Conservation (phyloP, 1,140 invertebrate species). For the Eueides isabella region DNA sequence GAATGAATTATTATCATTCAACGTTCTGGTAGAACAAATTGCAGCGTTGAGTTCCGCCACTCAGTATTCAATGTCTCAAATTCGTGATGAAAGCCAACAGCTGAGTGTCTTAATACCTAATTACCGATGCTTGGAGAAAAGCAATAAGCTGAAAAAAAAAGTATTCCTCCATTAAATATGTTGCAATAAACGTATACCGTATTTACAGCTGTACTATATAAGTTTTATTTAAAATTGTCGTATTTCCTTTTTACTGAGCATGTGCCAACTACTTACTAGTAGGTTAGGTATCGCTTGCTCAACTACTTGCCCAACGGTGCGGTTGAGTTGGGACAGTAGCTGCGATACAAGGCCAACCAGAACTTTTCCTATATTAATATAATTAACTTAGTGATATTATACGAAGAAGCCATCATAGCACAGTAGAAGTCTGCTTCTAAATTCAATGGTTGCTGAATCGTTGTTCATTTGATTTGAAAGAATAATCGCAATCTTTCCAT, state of each 20-base stretch:
- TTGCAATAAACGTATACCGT: not conserved
- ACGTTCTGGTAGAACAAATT: too few relatives aligned
- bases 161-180: not conserved
- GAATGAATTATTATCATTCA: too few relatives aligned
- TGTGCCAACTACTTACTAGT: not conserved
- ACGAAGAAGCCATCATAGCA: not conserved
- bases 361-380: slow-evolving; percentile 20
- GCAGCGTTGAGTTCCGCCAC: too few relatives aligned
- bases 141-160: not conserved
- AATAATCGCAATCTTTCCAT: too few relatives aligned
- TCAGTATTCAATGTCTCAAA: too few relatives aligned
- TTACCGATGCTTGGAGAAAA: not conserved
- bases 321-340: slow-evolving; percentile 18
- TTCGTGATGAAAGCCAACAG: too few relatives aligned
- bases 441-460: too few relatives aligned
- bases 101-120: not conserved
- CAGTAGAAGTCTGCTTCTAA: too few relatives aligned
- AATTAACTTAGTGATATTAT: not conserved
- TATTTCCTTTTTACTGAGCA: slow-evolving; percentile 7
- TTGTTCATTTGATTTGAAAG: too few relatives aligned
- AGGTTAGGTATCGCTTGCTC: slow-evolving; percentile 13
- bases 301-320: slow-evolving; percentile 21
- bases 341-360: slow-evolving; percentile 12
- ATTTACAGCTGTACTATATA: not conserved
- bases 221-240: slow-evolving; percentile 1